Base-by-base conservation (phyloP, 2,888 invertebrate genomes). In the Pseudeuparius sepicola region DNA sequence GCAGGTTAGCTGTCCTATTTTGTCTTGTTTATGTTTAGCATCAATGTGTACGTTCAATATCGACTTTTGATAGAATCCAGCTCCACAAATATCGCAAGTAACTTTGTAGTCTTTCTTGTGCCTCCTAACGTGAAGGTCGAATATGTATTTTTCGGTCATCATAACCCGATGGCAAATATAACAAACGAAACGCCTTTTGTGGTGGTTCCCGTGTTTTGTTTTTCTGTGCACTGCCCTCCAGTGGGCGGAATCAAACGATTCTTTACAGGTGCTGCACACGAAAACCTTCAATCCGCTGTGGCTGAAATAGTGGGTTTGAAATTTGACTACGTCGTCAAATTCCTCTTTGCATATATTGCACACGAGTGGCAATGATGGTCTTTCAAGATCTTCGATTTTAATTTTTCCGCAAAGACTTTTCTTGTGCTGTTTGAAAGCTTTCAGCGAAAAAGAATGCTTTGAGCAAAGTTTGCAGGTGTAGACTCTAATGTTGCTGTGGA, bases 141-240 rank as follows among this genome's bases (percentile, higher is more conserved):
- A 41, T n/a, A n/a, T n/a, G 2, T 51, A 49, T 2, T 48, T 44
- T 31, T 51, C 49, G 4, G 49, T 49, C 9, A 45, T 44, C 42
- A 73, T 65, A 26, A 67, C 67, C 45, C 71, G 71, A 0, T 69
- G 67, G 42, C 75, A 75, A 1, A 68, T 56, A 0, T 68, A 60
- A 42, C 75, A 75, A n/a, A n/a, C n/a, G n/a, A n/a, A n/a, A n/a
- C n/a, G n/a, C n/a, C n/a, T n/a, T n/a, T n/a, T n/a, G n/a, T n/a
- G n/a, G n/a, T n/a, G n/a, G n/a, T n/a, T n/a, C n/a, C n/a, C n/a
- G n/a, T n/a, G n/a, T n/a, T n/a, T n/a, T n/a, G n/a, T n/a, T n/a
- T n/a, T n/a, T n/a, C n/a, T n/a, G n/a, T n/a, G n/a, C n/a, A n/a
- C n/a, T n/a, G n/a, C n/a, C n/a, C n/a, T n/a, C n/a, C n/a, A 20